Base-by-base conservation (phyloP, 2,888 invertebrate species). In the Zonitis immaculata region DNA sequence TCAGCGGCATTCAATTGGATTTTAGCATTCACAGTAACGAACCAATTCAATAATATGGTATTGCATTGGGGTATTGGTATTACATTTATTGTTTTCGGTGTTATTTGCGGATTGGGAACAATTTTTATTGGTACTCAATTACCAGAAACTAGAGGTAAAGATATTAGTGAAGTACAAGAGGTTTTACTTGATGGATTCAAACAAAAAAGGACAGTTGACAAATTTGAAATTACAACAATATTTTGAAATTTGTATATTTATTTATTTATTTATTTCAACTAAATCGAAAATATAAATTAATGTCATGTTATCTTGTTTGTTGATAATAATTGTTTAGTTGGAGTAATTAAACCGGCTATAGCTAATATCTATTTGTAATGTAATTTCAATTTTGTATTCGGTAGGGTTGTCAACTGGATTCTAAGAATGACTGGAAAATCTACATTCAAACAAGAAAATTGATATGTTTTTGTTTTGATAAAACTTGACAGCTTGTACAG, bases 1-100 rank as follows among this genome's bases (percentile, higher is more conserved):
- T 82, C 86, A 0, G 83, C 84, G 3, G 80, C 84, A 9, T 78
- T 83, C 47, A 88, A 86, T 63, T 88, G 88, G 88, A 75, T 80
- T 11, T 71, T 84, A n/a, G 85, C 86, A 0, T 87, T 87, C 64
- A 72, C 77, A 1, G 83, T 83, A 1, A 84, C 85, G 0, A 81
- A 82, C 54, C 67, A 82, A 18, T 88, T 87, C 45, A 80, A 83
- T 59, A 82, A 83, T 52, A 73, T 89, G 61, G 74, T 79, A 0
- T 74, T 74, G 3, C 60, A 70, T 42, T 76, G 85, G 0, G 81
- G 81, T n/a, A 75, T 79, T 11, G 83, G 83, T 1, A 82, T 82
- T 71, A 81, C 86, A 0, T 83, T 90, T 58, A 84, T 82, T 76
- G 73, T 86, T 52, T 91, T 89, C 71, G 81, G 83, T 1, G 70